Base-by-base conservation (phyloP, 2,113 vertebrate species). In the Dasyurus viverrinus region DNA sequence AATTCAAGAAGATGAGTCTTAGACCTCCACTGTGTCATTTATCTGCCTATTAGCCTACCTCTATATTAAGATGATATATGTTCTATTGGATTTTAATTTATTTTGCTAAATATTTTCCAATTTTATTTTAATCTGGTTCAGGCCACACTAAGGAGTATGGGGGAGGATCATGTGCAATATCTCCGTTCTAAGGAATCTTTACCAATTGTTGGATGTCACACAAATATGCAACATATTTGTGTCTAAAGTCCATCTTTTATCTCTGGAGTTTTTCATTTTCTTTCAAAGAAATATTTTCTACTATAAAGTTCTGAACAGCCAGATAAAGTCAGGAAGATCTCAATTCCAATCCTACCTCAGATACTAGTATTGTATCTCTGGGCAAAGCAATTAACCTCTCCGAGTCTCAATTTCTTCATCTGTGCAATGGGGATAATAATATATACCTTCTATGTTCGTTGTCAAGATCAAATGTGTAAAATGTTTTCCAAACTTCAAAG, bases 221-320 rank as follows among this genome's bases (percentile, higher is more conserved):
- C 47, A 47, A 47, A 47, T 57, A 92, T 27, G 54, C 2, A 84
- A 30, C 54, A 91, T 84, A 84, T 92, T 94, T 50, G 90, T 76
- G 89, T 50, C 89, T 84, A 60, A 84, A 42, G 27, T 84, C 42
- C 16, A 52, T 89, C 53, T 47, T n/a, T 54, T 8, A 54, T 9
- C 11, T 91, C 48, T 92, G 2, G 48, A 94, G 95, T 57, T 22
- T 89, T 53, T 12, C 90, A 46, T 93, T 94, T 93, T 91, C 91
- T 92, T 96, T 95, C 23, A 76, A 94, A 96, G n/a, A 96, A 92
- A 93, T 94, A 90, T 91, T 36, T 26, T 30, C 92, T 7, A 68
- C 42, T 92, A 93, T 94, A 53, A 90, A 96, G 90, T 23, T 91
- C 90, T 94, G 90, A 96, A 91, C 47, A 89, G 53, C 54, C 14